Percentiles rank a stretch among this genome's conserved stretches.
Conservation (phyloP, 1,140 invertebrate species). For the Papilio glaucus region DNA sequence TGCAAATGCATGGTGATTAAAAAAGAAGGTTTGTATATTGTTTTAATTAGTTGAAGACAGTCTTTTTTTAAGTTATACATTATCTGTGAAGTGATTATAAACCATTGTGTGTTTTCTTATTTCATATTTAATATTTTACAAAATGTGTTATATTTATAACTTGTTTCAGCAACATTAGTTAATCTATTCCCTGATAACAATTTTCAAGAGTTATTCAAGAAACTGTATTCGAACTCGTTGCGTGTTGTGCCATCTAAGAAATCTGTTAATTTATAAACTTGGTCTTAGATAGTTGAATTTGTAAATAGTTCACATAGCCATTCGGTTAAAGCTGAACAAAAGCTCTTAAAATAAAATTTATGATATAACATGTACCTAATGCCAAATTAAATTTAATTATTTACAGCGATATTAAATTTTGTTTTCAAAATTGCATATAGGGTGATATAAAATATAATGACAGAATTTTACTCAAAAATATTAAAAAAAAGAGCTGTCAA, state of each 20-base stretch:
- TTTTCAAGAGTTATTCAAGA: constrained; percentile 72
- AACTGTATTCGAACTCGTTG: constrained; percentile 70
- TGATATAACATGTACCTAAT: constrained; percentile 4
- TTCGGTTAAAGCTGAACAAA: not conserved
- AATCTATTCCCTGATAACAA: constrained; percentile 77
- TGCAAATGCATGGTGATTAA: too few species aligned
- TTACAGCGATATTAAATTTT: not conserved
- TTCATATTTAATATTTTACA: not conserved
- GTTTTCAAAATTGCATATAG: not conserved
- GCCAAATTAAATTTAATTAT: constrained; percentile 29
- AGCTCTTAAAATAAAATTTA: constrained; percentile 7
- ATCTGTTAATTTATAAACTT: constrained; percentile 59
- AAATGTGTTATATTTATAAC: constrained; percentile 16
- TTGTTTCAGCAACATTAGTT: constrained; percentile 66
- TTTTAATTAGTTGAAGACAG: too few species aligned
- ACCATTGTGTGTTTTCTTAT: too few species aligned
- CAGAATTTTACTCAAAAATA: not conserved
- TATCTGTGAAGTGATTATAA: too few species aligned
- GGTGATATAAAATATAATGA: not conserved
- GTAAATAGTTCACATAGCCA: constrained; percentile 5
- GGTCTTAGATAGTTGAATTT: constrained; percentile 40
- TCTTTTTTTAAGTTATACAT: too few species aligned
- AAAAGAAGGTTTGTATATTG: too few species aligned
- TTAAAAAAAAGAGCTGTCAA: too few species aligned
- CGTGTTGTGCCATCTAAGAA: constrained; percentile 64